These are phyloP conservation scores for Atethmia centrago DNA, from an alignment of 2,888 invertebrate species.

Conservation along the genomic window DNA sequence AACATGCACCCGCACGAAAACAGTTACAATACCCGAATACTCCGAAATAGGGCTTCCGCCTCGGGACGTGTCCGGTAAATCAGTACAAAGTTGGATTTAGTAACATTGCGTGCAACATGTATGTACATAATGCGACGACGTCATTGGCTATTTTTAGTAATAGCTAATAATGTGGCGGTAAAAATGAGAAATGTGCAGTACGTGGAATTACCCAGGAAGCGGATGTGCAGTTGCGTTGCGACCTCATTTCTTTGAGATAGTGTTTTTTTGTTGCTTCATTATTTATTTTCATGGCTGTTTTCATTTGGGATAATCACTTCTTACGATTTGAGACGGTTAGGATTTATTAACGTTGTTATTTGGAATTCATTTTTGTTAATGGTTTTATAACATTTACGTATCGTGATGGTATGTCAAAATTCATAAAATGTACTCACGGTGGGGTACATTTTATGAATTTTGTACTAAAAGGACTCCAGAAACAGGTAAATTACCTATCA, in stretches of 20 bases:
- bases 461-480: background rate
- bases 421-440: background rate
- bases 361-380: background rate
- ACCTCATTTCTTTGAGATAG: conserved; percentile 32
- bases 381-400: background rate
- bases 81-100: conserved; percentile 42
- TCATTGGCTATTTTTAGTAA: conserved; percentile 20
- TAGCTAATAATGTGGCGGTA: conserved; percentile 14
- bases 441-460: no score
- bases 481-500: background rate
- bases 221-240: conserved; percentile 20
- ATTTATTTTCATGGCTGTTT: conserved; percentile 14
- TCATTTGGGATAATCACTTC: conserved; percentile 6
- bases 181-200: conserved; percentile 17
- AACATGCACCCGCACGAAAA: conserved; percentile 25
- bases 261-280: conserved; percentile 42
- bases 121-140: conserved; percentile 5
- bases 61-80: conserved; percentile 35
- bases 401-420: background rate
- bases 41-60: conserved; percentile 52
- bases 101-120: conserved; percentile 37
- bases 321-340: background rate
- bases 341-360: background rate
- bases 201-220: conserved; percentile 12
- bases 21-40: conserved; percentile 29